phyloP scores from a whole-genome alignment of 2,113 vertebrate species.

The Gila orcuttii region DNA sequence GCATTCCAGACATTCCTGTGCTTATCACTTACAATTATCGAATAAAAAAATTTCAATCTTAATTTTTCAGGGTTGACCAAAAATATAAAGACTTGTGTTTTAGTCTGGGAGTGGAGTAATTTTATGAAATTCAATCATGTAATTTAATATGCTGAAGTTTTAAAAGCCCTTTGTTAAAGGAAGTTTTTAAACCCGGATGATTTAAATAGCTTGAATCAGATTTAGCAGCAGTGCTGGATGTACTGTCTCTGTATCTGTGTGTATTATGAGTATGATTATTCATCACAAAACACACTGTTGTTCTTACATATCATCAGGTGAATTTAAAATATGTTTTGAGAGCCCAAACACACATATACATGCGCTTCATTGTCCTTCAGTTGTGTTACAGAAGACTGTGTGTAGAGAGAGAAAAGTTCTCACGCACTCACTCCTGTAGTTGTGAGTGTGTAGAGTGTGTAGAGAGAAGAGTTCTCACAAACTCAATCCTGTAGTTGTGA shows the following conservation, averaged over 20 bases:
- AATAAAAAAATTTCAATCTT: slow-evolving; percentile 55
- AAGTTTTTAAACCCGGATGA: slow-evolving; percentile 65
- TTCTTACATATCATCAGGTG: neutral
- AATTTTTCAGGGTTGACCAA: slow-evolving; percentile 63
- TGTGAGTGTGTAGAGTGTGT: too few species aligned
- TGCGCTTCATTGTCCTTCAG: too few species aligned
- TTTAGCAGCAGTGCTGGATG: slow-evolving; percentile 11
- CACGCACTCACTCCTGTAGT: too few species aligned
- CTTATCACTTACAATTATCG: slow-evolving; percentile 69
- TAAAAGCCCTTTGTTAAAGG: slow-evolving; percentile 58
- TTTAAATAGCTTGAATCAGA: slow-evolving; percentile 60
- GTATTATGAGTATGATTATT: neutral
- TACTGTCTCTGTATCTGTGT: neutral
- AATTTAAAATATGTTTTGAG: neutral
- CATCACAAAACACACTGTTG: neutral
- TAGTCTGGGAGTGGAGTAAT: slow-evolving; percentile 56
- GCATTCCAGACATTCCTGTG: slow-evolving; percentile 70
- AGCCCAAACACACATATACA: neutral
- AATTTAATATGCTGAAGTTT: slow-evolving; percentile 67
- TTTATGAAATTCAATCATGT: slow-evolving; percentile 69
- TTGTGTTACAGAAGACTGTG: neutral
- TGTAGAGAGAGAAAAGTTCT: too few species aligned
- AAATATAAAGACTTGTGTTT: slow-evolving; percentile 74
- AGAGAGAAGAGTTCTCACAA: too few species aligned
- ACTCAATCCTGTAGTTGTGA: too few species aligned